Evolutionary conservation across 2,113 vertebrate genomes (phyloP).

Genomic region (Erinaceus europaeus): DNA sequence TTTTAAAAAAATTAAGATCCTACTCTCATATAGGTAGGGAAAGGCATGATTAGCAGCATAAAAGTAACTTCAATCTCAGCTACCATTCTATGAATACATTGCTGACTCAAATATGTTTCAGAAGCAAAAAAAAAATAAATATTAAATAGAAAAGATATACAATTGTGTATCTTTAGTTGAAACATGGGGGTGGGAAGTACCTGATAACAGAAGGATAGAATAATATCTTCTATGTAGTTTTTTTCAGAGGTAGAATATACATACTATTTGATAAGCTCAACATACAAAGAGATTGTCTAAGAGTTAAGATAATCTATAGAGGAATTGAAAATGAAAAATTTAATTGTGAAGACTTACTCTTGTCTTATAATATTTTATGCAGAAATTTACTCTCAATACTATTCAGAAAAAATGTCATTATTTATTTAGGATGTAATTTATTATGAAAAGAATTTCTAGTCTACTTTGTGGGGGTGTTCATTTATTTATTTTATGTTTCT

Average conservation of each 20-base stretch:
- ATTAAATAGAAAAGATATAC: neutral
- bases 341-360: neutral
- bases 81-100: neutral
- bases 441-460: neutral
- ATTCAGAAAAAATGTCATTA: neutral
- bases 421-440: slow-evolving; percentile 29
- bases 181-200: neutral
- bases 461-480: neutral
- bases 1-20: neutral
- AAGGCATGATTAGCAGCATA: neutral
- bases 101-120: neutral
- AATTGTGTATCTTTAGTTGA: neutral
- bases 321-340: neutral
- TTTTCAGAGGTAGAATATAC: neutral
- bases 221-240: neutral
- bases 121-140: neutral
- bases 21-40: neutral
- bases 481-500: slow-evolving; percentile 41
- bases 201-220: neutral
- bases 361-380: neutral
- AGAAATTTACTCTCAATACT: neutral
- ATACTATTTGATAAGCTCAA: neutral
- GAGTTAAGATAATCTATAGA: neutral
- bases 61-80: neutral
- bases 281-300: neutral